A percentile compares a stretch with the other conserved stretches of the same genome.
Evolutionary conservation across 2,888 invertebrate species (phyloP).

Genomic region (Sarcophaga caerulescens): DNA sequence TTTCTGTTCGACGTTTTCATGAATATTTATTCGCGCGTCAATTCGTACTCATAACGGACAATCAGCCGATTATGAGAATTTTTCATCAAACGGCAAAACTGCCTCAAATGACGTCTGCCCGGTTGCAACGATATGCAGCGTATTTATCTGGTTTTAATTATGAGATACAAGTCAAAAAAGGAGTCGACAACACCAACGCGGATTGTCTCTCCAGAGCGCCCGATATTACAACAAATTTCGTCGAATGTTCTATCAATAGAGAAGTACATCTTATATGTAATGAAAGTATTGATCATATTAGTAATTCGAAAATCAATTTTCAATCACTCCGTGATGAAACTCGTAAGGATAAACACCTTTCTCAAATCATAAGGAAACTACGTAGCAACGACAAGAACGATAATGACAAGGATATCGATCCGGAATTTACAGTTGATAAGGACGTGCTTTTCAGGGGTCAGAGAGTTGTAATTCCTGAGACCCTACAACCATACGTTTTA

Average conservation of each 20-base stretch:
- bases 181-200: conserved; percentile 50
- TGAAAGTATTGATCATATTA: conserved; percentile 38
- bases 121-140: conserved; percentile 55
- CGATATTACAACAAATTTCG: neutral
- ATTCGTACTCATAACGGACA: too few species aligned
- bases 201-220: conserved; percentile 48
- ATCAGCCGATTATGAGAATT: conserved; percentile 21
- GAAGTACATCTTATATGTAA: conserved; percentile 40
- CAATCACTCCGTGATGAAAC: conserved; percentile 50
- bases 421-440: conserved; percentile 37
- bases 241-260: conserved; percentile 28
- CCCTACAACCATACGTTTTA: conserved; percentile 56
- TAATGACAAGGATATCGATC: conserved; percentile 4
- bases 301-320: conserved; percentile 39
- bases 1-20: conserved; percentile 16
- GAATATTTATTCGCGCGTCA: too few species aligned
- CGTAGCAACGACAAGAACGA: too few species aligned
- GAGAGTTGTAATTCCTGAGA: conserved; percentile 62
- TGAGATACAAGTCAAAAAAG: conserved; percentile 33
- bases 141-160: neutral
- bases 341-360: conserved; percentile 34
- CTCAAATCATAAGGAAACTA: neutral
- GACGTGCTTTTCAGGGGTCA: conserved; percentile 66
- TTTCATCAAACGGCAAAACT: conserved; percentile 58
- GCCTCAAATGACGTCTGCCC: conserved; percentile 56